Base-by-base conservation (phyloP, 2,113 vertebrate species). In the Megaceryle torquata region DNA sequence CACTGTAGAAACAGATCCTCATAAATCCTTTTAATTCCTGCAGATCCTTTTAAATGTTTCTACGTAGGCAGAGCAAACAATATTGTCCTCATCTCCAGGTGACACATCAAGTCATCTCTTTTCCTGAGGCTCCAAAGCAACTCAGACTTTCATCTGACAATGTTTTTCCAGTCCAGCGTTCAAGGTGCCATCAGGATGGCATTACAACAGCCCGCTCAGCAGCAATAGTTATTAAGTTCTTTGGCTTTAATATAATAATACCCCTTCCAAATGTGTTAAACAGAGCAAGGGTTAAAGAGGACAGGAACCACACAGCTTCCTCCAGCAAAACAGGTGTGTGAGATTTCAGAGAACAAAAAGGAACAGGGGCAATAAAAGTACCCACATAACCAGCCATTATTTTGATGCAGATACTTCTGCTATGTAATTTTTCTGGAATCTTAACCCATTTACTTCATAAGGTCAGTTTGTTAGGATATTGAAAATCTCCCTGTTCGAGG, bases 11-110 rank as follows among this genome's bases (percentile, higher is more conserved):
- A 85, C 68, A 89, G 76, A 96, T 71, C 94, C 91, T 39, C 88
- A 41, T 15, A 82, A 95, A 95, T 43, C 95, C 92, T 33, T 89
- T 26, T 76, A 95, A 96, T 96, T 89, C 93, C 64, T 24, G 35
- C n/a, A 82, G 71, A 96, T 96, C 96, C 89, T 79, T 93, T 95
- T 74, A 91, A 96, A 95, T 56, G 86, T 53, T 86, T 91, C 96
- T 93, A 44, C 11, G 3, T 1, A 82, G 89, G 61, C 44, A 86
- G 17, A 71, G 59, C 69, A 80, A 93, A 91, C 72, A 90, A 29
- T 15, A 2, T 2, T 37, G 84, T 29, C 53, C 96, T 94, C 64
- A 63, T 19, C 76, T 69, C 41, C 93, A 95, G 91, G 71, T 68
- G 69, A 92, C 37, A 35, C 22, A 65, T 15, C 53, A 41, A 53